A percentile compares a stretch with the other conserved stretches of the same genome.
Evolutionary conservation across 2,113 vertebrate species (phyloP).

Genomic region (Charadrius vociferus): DNA sequence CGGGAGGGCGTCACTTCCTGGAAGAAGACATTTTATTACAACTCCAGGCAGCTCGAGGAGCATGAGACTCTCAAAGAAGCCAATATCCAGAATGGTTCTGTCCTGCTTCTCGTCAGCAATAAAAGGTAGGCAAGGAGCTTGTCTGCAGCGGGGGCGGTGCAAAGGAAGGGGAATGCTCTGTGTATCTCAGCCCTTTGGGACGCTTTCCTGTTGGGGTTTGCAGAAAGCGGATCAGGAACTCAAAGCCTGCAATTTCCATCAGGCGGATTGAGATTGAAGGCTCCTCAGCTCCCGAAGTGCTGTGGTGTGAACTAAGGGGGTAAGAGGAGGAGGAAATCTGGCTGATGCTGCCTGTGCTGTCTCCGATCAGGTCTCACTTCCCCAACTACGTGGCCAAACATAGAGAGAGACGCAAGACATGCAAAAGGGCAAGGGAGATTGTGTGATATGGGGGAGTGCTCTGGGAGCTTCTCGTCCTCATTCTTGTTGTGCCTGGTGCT

Average conservation of each 20-base stretch:
- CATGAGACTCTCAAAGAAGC: conserved; percentile 78
- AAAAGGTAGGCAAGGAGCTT: conserved; percentile 52
- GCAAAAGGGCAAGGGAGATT: background rate
- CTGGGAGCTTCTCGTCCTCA: background rate
- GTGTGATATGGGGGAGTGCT: background rate
- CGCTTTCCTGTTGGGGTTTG: background rate
- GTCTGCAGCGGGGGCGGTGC: rapidly evolving
- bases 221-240: background rate
- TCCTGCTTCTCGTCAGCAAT: conserved; percentile 76
- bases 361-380: background rate
- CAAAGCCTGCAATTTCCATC: background rate
- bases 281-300: background rate
- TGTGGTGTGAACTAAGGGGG: background rate
- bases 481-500: background rate
- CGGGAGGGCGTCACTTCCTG: conserved; percentile 77
- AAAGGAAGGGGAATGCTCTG: background rate
- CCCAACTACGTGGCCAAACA: background rate
- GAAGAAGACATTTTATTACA: conserved; percentile 81
- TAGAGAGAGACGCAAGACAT: background rate
- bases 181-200: background rate
- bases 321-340: background rate
- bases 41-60: conserved; percentile 76
- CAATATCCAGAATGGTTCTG: conserved; percentile 78
- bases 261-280: background rate
- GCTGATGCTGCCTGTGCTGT: background rate